Evolutionary conservation across 2,113 vertebrate species (phyloP).

Genomic region (Riparia riparia): DNA sequence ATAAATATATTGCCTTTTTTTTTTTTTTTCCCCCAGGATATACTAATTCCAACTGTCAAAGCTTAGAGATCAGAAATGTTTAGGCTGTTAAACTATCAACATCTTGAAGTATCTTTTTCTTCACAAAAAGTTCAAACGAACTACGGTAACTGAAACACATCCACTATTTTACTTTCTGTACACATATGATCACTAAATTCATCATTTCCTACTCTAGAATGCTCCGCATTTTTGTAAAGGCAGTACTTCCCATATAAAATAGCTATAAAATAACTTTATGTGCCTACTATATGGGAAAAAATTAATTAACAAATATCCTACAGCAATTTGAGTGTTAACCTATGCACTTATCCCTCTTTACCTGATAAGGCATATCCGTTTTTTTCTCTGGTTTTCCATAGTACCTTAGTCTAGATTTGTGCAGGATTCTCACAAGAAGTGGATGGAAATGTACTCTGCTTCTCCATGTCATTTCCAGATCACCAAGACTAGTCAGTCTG

Average conservation of each 20-base stretch:
- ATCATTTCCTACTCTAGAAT: background rate
- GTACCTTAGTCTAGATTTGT: slow-evolving; percentile 89
- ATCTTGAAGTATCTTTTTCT: background rate
- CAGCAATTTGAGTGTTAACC: background rate
- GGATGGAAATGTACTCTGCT: slow-evolving; percentile 72
- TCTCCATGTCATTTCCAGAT: slow-evolving; percentile 80
- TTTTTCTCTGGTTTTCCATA: slow-evolving; percentile 87
- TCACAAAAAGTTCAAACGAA: background rate
- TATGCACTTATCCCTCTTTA: slow-evolving; percentile 44
- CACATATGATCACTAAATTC: background rate
- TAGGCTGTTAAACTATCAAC: background rate
- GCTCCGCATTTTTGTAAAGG: background rate
- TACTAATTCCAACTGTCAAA: background rate
- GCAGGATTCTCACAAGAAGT: slow-evolving; percentile 88
- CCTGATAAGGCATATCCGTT: slow-evolving; percentile 89
- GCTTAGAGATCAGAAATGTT: background rate
- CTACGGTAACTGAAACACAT: background rate
- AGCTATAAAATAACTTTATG: background rate
- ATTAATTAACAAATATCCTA: background rate
- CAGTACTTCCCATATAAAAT: background rate
- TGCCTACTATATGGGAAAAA: background rate
- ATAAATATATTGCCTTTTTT: background rate
- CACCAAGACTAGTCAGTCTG: slow-evolving; percentile 78
- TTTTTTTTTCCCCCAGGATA: background rate
- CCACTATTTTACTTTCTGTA: background rate